These are phyloP conservation scores for Eutolmus rufibarbis DNA, from an alignment of 2,888 invertebrate species.

Conservation along the genomic window DNA sequence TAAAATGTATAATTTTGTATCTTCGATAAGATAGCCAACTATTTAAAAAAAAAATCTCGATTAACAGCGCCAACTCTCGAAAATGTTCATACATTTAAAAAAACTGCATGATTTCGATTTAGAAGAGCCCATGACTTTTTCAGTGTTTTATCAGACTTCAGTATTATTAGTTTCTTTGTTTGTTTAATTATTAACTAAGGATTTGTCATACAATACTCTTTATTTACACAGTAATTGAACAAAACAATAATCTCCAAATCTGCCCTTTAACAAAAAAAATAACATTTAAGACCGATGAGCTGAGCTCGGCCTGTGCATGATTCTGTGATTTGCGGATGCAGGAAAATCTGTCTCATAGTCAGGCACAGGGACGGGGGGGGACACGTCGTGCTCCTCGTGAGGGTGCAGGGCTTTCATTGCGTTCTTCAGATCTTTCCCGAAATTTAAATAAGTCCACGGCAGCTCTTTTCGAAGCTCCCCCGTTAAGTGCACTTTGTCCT, in stretches of 20 bases:
- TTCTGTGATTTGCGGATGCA: neutral
- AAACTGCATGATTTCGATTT: too few species aligned
- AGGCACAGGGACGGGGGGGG: constrained; percentile 69
- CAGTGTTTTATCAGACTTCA: too few species aligned
- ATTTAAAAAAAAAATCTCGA: too few species aligned
- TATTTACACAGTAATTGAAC: neutral
- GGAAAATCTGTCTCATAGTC: constrained; percentile 62
- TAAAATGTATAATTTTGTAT: too few species aligned
- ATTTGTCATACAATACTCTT: neutral
- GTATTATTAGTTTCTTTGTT: too few species aligned
- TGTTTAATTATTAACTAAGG: too few species aligned
- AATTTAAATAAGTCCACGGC: constrained; percentile 69
- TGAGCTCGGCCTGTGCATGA: neutral
- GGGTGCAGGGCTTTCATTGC: constrained; percentile 60
- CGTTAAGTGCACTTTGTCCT: constrained; percentile 50
- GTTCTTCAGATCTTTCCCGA: constrained; percentile 56
- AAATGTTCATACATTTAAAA: too few species aligned
- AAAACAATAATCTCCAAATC: neutral
- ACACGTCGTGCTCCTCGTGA: constrained; percentile 64
- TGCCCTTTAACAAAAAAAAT: neutral
- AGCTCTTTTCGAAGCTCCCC: constrained; percentile 68
- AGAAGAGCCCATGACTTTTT: too few species aligned
- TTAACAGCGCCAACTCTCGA: too few species aligned
- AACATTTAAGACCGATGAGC: neutral
- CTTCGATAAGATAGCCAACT: too few species aligned